phyloP scores from a whole-genome alignment of 2,113 vertebrate genomes.

The Crocuta crocuta region DNA sequence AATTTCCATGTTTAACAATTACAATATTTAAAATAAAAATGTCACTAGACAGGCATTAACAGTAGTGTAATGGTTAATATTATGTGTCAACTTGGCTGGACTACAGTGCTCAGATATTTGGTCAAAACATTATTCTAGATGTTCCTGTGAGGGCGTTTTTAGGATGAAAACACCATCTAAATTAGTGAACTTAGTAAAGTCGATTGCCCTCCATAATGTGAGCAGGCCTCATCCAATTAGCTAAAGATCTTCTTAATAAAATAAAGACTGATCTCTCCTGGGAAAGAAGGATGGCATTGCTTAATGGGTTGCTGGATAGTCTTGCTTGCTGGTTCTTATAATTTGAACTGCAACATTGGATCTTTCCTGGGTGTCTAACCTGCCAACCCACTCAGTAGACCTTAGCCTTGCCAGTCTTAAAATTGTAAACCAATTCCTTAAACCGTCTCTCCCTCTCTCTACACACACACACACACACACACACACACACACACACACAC shows the following conservation, averaged over 20 bases:
- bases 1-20: not conserved
- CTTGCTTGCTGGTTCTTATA: not conserved
- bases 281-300: not conserved
- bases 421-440: not conserved
- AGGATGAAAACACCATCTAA: not conserved
- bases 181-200: not conserved
- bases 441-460: too few species aligned
- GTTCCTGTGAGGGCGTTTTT: not conserved
- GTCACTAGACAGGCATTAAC: not conserved
- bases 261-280: not conserved
- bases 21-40: not conserved
- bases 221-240: not conserved
- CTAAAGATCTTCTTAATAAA: not conserved
- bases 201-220: not conserved
- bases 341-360: not conserved
- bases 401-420: not conserved
- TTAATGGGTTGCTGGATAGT: not conserved
- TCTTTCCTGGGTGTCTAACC: not conserved
- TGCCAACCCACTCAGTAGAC: not conserved
- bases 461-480: not conserved
- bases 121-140: not conserved
- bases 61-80: not conserved
- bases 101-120: not conserved
- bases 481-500: not conserved
- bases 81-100: not conserved